Percentiles rank a stretch among this genome's conserved stretches.
phyloP scores from a whole-genome alignment of 2,888 invertebrate species.

The Limnephilus marmoratus region DNA sequence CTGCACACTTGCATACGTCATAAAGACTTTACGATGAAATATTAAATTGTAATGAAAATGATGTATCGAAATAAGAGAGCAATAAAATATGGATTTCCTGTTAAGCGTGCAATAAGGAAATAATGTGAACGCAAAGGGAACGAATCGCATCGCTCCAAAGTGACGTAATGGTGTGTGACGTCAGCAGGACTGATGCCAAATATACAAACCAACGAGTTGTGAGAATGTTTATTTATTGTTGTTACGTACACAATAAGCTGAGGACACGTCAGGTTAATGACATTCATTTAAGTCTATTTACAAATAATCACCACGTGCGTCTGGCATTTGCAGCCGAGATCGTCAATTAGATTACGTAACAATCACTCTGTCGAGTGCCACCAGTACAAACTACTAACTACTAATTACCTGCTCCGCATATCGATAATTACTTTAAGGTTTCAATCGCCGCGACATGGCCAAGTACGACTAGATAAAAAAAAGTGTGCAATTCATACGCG shows the following conservation, averaged over 20 bases:
- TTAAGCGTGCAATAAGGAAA: background rate
- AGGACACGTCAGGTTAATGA: constrained; percentile 43
- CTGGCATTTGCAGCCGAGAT: constrained; percentile 4
- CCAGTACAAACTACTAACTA: background rate
- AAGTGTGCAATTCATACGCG: too few species aligned
- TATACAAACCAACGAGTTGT: constrained; percentile 23
- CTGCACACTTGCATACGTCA: background rate
- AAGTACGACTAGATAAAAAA: background rate
- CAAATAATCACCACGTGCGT: constrained; percentile 37
- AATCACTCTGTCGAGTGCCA: background rate
- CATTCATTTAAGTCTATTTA: constrained; percentile 33
- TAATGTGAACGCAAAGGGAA: background rate
- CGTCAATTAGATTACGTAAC: constrained; percentile 3
- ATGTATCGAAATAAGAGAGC: background rate
- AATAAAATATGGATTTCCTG: background rate
- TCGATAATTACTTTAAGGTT: background rate
- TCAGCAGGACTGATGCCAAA: constrained; percentile 41
- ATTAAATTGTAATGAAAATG: background rate
- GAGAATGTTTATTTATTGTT: constrained; percentile 49
- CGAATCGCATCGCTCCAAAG: background rate
- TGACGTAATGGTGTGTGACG: constrained; percentile 36
- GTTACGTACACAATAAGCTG: constrained; percentile 43
- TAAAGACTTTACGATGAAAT: background rate
- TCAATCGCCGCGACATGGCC: background rate
- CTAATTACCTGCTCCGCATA: background rate